A percentile compares a stretch with the other conserved stretches of the same genome.
Conservation (phyloP, 53 echinoderm and acorn worm species). For the Holothuria leucospilota region DNA sequence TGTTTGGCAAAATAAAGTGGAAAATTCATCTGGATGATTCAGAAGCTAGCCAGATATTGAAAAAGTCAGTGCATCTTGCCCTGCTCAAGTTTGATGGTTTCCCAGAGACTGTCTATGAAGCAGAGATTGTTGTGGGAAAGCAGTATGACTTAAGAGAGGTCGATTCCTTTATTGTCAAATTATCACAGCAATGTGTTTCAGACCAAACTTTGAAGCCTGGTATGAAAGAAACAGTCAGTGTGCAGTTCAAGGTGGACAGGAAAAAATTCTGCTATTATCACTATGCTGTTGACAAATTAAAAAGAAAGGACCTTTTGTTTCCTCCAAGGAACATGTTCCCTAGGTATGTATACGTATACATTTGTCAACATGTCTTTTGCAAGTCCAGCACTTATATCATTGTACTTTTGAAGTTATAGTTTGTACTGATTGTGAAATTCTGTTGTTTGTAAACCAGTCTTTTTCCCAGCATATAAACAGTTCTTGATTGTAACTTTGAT, state of each 20-base stretch:
- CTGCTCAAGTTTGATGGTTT: background rate
- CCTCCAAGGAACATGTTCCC: slow-evolving; percentile 14
- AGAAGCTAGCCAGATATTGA: background rate
- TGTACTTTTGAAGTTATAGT: too few relatives aligned
- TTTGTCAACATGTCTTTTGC: background rate
- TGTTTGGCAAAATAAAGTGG: background rate
- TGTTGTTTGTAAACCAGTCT: too few relatives aligned
- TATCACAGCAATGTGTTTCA: background rate
- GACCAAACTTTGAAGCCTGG: background rate
- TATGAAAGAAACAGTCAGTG: background rate
- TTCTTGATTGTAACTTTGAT: too few relatives aligned
- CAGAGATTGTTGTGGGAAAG: background rate
- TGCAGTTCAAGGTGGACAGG: slow-evolving; percentile 14
- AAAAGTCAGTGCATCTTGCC: background rate
- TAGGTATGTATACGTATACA: background rate
- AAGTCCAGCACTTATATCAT: too few relatives aligned
- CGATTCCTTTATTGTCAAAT: background rate
- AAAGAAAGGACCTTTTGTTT: slow-evolving; percentile 6
- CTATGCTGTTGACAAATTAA: background rate
- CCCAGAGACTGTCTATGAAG: slow-evolving; percentile 3
- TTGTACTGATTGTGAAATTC: too few relatives aligned
- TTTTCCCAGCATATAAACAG: too few relatives aligned
- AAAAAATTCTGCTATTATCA: background rate
- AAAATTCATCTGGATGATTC: background rate
- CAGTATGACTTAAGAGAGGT: background rate